Conservation (phyloP, 2,888 invertebrate genomes). For the Catonia carolina region DNA sequence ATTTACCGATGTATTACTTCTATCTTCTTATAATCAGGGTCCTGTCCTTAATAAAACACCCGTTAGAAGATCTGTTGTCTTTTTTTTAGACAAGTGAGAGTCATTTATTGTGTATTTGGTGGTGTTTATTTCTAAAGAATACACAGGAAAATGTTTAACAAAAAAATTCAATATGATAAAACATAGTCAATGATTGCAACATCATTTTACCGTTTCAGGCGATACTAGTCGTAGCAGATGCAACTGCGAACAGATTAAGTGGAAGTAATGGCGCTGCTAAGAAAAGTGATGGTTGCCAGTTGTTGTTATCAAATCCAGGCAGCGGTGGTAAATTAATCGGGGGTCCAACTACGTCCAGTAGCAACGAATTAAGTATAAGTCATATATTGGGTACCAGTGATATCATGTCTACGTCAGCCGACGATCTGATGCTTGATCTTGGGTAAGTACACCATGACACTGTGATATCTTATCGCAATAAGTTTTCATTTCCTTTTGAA, state of each 20-base stretch:
- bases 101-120: no score
- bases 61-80: no score
- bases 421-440: slow-evolving; percentile 62
- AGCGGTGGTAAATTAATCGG: not conserved
- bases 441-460: slow-evolving; percentile 41
- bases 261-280: slow-evolving; percentile 21
- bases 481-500: no score
- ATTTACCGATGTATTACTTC: no score
- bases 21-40: no score
- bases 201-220: slow-evolving; percentile 28
- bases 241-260: slow-evolving; percentile 51
- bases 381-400: slow-evolving; percentile 86
- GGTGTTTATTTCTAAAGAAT: no score
- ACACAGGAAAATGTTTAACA: not conserved
- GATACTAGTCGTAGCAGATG: slow-evolving; percentile 68
- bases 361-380: slow-evolving; percentile 70
- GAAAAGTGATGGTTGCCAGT: slow-evolving; percentile 26
- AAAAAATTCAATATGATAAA: not conserved
- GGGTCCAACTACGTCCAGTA: slow-evolving; percentile 30
- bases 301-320: not conserved
- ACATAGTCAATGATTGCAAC: not conserved
- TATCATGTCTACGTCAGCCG: slow-evolving; percentile 61
- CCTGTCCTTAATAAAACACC: no score
- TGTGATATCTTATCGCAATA: no score
- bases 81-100: no score